These are phyloP conservation scores for Urocitellus parryii DNA, from an alignment of 2,113 vertebrate species.

Conservation along the genomic window DNA sequence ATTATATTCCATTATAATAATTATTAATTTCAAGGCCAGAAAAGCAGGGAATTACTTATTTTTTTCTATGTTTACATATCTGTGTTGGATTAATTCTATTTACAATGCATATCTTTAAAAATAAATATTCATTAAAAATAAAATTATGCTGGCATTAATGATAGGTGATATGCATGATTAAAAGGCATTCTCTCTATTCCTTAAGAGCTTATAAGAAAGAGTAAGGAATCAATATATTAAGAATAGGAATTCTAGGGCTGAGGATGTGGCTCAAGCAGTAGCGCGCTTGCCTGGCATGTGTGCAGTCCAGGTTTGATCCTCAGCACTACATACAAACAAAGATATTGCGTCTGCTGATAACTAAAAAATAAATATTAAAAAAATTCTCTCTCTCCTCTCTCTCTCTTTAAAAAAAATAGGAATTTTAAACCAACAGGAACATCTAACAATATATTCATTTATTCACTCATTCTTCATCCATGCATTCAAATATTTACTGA, in stretches of 20 bases:
- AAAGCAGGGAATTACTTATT: not conserved
- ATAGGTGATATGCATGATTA: not conserved
- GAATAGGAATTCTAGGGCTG: not conserved
- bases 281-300: too few species aligned
- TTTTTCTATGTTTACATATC: not conserved
- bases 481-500: conserved; percentile 9
- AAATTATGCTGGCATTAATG: not conserved
- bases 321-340: too few species aligned
- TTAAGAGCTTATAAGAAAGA: conserved; percentile 2
- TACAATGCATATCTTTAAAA: not conserved
- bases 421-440: not conserved
- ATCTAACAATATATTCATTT: not conserved
- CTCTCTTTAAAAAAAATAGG: not conserved
- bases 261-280: too few species aligned
- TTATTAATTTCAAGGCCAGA: not conserved
- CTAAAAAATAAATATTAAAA: too few species aligned
- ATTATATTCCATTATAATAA: conserved; percentile 29
- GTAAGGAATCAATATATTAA: not conserved
- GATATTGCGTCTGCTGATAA: accelerated
- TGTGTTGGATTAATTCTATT: not conserved
- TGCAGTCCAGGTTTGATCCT: too few species aligned
- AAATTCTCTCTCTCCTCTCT: too few species aligned
- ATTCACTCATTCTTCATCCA: not conserved
- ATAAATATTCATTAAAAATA: conserved; percentile 35
- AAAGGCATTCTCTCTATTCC: not conserved